These are phyloP conservation scores for Plectus sambesii DNA, from an alignment of 1,140 invertebrate genomes.

Conservation along the genomic window DNA sequence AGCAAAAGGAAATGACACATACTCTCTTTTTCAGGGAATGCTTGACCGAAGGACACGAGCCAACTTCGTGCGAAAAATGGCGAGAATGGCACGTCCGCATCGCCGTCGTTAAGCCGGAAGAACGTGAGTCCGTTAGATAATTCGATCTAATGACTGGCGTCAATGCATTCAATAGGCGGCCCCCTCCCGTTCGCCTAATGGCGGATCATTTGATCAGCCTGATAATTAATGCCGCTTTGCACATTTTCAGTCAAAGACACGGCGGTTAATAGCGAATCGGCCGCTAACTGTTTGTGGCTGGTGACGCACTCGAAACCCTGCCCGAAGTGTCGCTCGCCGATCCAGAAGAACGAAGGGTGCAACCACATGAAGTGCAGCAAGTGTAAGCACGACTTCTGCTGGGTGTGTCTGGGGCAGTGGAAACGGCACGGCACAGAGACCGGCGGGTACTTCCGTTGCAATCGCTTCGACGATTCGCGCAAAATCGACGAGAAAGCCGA, in stretches of 20 bases:
- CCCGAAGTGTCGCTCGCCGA: conserved; percentile 61
- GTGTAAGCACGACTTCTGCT: conserved; percentile 66
- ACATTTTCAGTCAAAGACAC: conserved; percentile 51
- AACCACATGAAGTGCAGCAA: conserved; percentile 68
- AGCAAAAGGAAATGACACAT: neutral
- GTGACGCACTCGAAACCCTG: conserved; percentile 64
- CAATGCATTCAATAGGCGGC: neutral
- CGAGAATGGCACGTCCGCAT: conserved; percentile 58
- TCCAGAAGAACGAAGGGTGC: conserved; percentile 66
- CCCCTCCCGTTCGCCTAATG: too few species aligned
- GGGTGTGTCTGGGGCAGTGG: conserved; percentile 65
- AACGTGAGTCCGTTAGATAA: too few species aligned
- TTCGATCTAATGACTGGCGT: conserved; percentile 1
- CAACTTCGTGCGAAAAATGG: conserved; percentile 59
- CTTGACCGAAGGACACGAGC: conserved; percentile 60
- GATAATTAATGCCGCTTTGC: conserved; percentile 1
- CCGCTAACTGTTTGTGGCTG: conserved; percentile 61
- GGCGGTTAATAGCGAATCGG: conserved; percentile 56
- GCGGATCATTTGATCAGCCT: conserved; percentile 4
- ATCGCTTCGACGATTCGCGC: conserved; percentile 54
- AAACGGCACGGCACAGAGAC: conserved; percentile 62
- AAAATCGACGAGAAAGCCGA: conserved; percentile 1
- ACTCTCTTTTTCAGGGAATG: conserved; percentile 53
- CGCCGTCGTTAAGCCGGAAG: conserved; percentile 57
- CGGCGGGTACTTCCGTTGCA: conserved; percentile 63